phyloP scores from a whole-genome alignment of 2,888 invertebrate genomes.

The Macaria notata region DNA sequence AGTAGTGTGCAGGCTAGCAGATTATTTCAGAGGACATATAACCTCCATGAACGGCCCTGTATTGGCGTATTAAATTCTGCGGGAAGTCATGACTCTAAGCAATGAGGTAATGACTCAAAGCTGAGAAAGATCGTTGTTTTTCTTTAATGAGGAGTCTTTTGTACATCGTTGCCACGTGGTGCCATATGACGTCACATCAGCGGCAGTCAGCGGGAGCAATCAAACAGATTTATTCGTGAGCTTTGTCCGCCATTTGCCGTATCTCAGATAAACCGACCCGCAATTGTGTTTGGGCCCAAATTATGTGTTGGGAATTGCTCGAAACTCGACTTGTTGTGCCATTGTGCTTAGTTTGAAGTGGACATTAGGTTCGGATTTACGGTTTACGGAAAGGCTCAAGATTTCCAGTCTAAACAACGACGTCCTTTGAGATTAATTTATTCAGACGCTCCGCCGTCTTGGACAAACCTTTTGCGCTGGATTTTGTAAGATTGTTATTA shows the following conservation, averaged over 20 bases:
- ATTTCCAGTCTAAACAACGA: constrained; percentile 15
- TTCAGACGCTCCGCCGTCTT: neutral
- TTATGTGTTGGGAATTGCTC: constrained; percentile 36
- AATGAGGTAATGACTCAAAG: too few relatives aligned
- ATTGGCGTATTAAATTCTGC: too few relatives aligned
- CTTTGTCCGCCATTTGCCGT: constrained; percentile 31
- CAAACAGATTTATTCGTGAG: constrained; percentile 50
- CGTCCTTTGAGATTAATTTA: constrained; percentile 16
- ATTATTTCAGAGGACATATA: too few relatives aligned
- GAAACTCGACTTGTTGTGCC: constrained; percentile 28
- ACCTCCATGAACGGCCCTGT: too few relatives aligned
- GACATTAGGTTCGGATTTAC: constrained; percentile 26
- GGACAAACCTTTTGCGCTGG: constrained; percentile 3
- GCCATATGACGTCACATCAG: constrained; percentile 33
- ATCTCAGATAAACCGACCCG: constrained; percentile 34
- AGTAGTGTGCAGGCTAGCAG: too few relatives aligned
- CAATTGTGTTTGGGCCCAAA: constrained; percentile 31
- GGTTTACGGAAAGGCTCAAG: constrained; percentile 21
- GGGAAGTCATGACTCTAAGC: too few relatives aligned
- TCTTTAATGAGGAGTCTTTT: too few relatives aligned
- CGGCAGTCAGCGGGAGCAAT: constrained; percentile 41
- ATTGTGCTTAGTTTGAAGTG: constrained; percentile 27
- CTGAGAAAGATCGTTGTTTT: too few relatives aligned
- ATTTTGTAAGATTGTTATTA: constrained; percentile 1
- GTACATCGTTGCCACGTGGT: neutral